Base-by-base conservation (phyloP, 2,888 invertebrate genomes). In the Chaetogeoica ovagalla region DNA sequence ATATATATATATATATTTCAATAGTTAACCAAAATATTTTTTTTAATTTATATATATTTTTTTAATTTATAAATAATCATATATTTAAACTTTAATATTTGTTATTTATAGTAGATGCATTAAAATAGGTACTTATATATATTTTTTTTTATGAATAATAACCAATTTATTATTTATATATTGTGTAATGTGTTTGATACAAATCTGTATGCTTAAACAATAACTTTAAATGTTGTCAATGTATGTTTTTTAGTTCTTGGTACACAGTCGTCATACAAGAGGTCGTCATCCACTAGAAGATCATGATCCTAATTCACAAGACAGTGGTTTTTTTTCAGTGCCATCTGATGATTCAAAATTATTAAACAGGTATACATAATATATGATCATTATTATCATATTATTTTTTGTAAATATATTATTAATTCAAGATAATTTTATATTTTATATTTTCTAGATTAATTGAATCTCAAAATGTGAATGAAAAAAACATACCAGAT, bases 271-370 rank as follows among this genome's bases (percentile, higher is more conserved):
- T 52, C 69, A 52, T 69, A 21, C 17, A 43, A 71, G 82, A 66
- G 72, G 82, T 9, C 86, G 88, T 19, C 86, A 86, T 37, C 88
- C 88, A 2, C 84, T 89, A 75, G 89, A 89, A 83, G 87, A 88
- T 83, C 86, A 87, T 83, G 89, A 90, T 83, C 86, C 87, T 8
- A 89, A 88, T 84, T 90, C 90, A 39, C 89, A 88, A 84, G 90
- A 90, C 85, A 90, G 90, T 81, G 90, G 90, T 13, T 90, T 89
- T 84, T 84, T 85, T 1, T 86, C 86, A 15, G 81, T 72, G 63
- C 81, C 82, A 70, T 84, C 84, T 23, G 84, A 84, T 39, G 84
- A 84, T 77, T 83, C 83, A 57, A 84, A 82, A 73, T 82, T 82
- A 68, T 66, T 69, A 62, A 77, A 52, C 19, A 77, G 69, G 77